Evolutionary conservation across 2,888 invertebrate species (phyloP).

Genomic region (Gastrophysa polygoni): DNA sequence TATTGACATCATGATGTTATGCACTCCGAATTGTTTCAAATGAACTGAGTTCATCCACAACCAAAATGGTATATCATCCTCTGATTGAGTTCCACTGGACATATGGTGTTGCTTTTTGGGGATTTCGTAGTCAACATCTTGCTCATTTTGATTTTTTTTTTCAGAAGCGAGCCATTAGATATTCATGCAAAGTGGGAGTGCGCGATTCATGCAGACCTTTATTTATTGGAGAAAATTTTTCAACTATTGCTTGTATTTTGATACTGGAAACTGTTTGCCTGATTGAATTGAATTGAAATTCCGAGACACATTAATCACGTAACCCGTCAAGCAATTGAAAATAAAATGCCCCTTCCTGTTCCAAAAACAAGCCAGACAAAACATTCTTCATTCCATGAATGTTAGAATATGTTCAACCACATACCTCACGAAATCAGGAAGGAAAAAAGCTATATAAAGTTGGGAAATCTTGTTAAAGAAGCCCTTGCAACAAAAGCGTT

Average conservation of each 20-base stretch:
- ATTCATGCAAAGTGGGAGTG: not conserved
- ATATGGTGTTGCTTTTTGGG: not conserved
- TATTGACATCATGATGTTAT: not conserved
- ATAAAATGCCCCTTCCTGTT: slow-evolving; percentile 1
- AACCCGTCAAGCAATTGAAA: not conserved
- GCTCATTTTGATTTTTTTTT: too few relatives aligned
- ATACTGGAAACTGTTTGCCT: not conserved
- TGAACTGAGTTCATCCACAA: slow-evolving; percentile 1
- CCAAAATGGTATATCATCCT: not conserved
- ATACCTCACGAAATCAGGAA: not conserved
- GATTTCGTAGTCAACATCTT: too few relatives aligned
- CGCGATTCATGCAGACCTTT: not conserved
- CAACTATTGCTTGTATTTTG: not conserved
- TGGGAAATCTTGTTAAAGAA: too few relatives aligned
- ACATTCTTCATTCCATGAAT: not conserved
- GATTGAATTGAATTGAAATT: not conserved
- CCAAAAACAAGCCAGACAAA: not conserved
- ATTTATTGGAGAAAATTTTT: not conserved
- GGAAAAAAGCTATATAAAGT: too few relatives aligned
- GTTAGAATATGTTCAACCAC: not conserved
- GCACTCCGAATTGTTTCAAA: not conserved
- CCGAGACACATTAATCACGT: not conserved
- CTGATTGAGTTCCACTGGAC: not conserved
- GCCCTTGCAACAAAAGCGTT: too few relatives aligned
- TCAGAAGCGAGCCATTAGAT: too few relatives aligned